Percentiles rank a stretch among this genome's conserved stretches.
Conservation (phyloP, 2,888 invertebrate species). For the Zygothrica quintamaculata region DNA sequence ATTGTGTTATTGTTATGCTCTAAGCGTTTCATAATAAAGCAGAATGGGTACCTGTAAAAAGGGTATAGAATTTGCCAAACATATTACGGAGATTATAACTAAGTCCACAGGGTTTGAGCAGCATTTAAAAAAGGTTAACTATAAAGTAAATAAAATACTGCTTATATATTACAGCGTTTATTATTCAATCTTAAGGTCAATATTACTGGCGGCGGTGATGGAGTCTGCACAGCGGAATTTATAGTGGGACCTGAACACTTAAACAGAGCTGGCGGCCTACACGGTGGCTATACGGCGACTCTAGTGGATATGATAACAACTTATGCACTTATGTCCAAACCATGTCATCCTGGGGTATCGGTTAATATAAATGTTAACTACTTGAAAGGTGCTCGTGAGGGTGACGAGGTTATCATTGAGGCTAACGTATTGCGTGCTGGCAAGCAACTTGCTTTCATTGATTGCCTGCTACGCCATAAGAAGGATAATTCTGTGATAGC, state of each 20-base stretch:
- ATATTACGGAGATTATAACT: slow-evolving; percentile 81
- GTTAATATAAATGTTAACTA: slow-evolving; percentile 94
- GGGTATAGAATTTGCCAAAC: slow-evolving; percentile 84
- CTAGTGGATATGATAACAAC: slow-evolving; percentile 90
- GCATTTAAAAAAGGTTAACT: slow-evolving; percentile 85
- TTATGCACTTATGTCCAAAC: slow-evolving; percentile 89
- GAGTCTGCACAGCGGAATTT: slow-evolving; percentile 90
- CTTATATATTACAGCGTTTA: background rate
- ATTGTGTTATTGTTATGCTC: slow-evolving; percentile 12
- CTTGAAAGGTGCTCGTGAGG: slow-evolving; percentile 89
- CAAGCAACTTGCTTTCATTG: slow-evolving; percentile 91
- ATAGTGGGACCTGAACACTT: slow-evolving; percentile 89
- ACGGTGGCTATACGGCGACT: slow-evolving; percentile 93
- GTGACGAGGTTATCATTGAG: slow-evolving; percentile 91
- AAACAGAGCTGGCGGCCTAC: slow-evolving; percentile 90
- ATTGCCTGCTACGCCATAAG: slow-evolving; percentile 92
- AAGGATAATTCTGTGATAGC: slow-evolving; percentile 89
- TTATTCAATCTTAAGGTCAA: slow-evolving; percentile 61
- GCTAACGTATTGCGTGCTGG: slow-evolving; percentile 91
- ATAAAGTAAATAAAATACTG: background rate
- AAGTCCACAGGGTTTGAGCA: slow-evolving; percentile 84
- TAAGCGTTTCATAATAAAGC: slow-evolving; percentile 46
- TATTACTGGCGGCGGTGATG: slow-evolving; percentile 86
- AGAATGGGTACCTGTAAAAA: slow-evolving; percentile 78
- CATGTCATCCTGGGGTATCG: slow-evolving; percentile 89